Conservation (phyloP, 2,797 vertebrate genomes). For the Erethizon dorsatum region DNA sequence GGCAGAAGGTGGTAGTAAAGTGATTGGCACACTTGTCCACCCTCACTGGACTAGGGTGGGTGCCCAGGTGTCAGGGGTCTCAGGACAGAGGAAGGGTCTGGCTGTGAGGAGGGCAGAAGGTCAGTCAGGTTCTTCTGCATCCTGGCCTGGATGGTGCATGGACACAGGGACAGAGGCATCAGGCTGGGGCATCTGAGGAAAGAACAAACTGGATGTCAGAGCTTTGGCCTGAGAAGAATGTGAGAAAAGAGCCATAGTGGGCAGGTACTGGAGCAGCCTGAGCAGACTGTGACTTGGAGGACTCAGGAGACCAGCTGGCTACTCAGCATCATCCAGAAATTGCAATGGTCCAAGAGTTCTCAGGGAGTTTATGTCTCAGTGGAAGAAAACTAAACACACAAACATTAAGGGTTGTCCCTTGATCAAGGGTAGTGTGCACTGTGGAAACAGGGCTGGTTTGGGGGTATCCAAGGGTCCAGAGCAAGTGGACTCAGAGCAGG, state of each 20-base stretch:
- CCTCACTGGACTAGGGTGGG: no score
- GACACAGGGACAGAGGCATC: neutral
- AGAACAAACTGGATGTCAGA: neutral
- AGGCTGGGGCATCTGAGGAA: neutral
- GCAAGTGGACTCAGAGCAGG: neutral
- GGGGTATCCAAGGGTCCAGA: neutral
- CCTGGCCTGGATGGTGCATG: neutral
- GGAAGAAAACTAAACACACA: neutral
- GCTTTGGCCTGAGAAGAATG: neutral
- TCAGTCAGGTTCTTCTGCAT: neutral
- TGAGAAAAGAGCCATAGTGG: neutral
- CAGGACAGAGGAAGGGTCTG: neutral
- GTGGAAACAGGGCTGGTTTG: neutral
- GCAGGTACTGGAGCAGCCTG: neutral
- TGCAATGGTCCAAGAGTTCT: neutral
- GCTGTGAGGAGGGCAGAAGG: neutral
- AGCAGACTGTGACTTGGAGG: neutral
- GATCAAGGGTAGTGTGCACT: no score
- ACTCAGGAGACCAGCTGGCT: neutral
- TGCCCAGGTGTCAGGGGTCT: neutral
- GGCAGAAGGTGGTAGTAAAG: neutral
- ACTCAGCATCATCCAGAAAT: neutral
- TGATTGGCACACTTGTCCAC: neutral
- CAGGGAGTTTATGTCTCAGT: no score
- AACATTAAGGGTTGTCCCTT: neutral